Percentiles rank a stretch among this genome's conserved stretches.
Conservation (phyloP, 2,888 invertebrate genomes). For the Zeuzera pyrina region DNA sequence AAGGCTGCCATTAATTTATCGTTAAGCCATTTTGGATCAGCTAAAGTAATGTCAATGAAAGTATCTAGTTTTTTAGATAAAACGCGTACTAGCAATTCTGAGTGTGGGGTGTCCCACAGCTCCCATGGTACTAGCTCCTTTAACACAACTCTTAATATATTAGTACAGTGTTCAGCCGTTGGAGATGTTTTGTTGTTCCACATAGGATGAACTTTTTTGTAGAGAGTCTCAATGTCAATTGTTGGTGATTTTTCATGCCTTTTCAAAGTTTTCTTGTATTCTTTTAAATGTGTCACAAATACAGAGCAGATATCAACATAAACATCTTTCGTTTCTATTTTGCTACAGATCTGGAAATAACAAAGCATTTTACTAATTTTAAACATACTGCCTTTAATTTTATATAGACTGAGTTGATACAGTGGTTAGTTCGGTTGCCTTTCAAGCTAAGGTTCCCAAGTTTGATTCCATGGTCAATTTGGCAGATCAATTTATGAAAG, state of each 20-base stretch:
- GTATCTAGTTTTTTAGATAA: constrained; percentile 72
- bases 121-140: constrained; percentile 79
- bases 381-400: no score
- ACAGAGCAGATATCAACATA: constrained; percentile 64
- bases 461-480: no score
- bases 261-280: constrained; percentile 75
- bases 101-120: constrained; percentile 77
- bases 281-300: constrained; percentile 74
- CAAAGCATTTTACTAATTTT: neutral
- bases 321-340: constrained; percentile 60
- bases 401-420: no score
- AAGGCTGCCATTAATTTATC: constrained; percentile 42
- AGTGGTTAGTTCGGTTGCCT: no score
- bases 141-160: constrained; percentile 72
- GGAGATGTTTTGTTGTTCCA: constrained; percentile 40
- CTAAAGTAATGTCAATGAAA: constrained; percentile 57
- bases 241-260: constrained; percentile 61
- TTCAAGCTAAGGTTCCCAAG: no score
- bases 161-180: constrained; percentile 72
- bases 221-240: constrained; percentile 57
- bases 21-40: constrained; percentile 68
- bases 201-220: constrained; percentile 54
- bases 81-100: constrained; percentile 74
- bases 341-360: constrained; percentile 47
- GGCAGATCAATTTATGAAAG: no score